A percentile compares a stretch with the other conserved stretches of the same genome.
Conservation (phyloP, 2,888 invertebrate species). For the Salpingus planirostris region DNA sequence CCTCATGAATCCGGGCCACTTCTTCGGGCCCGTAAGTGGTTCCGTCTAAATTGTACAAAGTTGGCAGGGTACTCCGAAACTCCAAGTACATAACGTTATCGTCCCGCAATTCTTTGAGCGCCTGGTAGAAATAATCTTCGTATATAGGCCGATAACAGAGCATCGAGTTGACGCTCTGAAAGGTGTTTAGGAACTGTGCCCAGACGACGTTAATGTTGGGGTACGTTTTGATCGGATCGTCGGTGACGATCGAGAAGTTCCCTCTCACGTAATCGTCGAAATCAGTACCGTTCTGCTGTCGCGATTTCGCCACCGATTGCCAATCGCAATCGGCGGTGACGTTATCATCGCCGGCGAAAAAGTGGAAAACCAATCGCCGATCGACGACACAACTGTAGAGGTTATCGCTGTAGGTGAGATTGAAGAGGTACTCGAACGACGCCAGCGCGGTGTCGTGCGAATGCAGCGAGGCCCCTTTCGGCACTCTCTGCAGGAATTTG, state of each 20-base stretch:
- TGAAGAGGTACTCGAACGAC: slow-evolving; percentile 52
- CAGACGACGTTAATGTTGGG: slow-evolving; percentile 41
- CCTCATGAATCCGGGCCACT: slow-evolving; percentile 43
- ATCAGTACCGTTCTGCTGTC: slow-evolving; percentile 16
- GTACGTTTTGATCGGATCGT: slow-evolving; percentile 29
- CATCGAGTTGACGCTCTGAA: slow-evolving; percentile 36
- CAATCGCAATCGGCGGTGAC: slow-evolving; percentile 4
- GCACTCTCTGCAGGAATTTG: slow-evolving; percentile 55
- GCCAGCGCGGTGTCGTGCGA: slow-evolving; percentile 58
- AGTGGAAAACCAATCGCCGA: slow-evolving; percentile 34
- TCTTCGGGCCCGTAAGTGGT: slow-evolving; percentile 41
- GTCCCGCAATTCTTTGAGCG: slow-evolving; percentile 49
- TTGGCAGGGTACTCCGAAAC: slow-evolving; percentile 46
- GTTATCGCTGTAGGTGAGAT: slow-evolving; percentile 53
- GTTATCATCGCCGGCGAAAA: slow-evolving; percentile 29
- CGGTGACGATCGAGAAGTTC: slow-evolving; percentile 46
- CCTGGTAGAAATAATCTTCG: slow-evolving; percentile 47
- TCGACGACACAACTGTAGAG: slow-evolving; percentile 40
- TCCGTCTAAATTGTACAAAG: slow-evolving; percentile 50
- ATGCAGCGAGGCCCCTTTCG: slow-evolving; percentile 65
- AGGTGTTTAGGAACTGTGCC: slow-evolving; percentile 46
- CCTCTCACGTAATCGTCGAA: slow-evolving; percentile 47
- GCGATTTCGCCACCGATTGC: slow-evolving; percentile 6
- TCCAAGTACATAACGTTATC: slow-evolving; percentile 58
- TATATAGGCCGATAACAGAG: slow-evolving; percentile 49